Conservation (phyloP, 2,888 invertebrate genomes). For the Nudaria mundana region DNA sequence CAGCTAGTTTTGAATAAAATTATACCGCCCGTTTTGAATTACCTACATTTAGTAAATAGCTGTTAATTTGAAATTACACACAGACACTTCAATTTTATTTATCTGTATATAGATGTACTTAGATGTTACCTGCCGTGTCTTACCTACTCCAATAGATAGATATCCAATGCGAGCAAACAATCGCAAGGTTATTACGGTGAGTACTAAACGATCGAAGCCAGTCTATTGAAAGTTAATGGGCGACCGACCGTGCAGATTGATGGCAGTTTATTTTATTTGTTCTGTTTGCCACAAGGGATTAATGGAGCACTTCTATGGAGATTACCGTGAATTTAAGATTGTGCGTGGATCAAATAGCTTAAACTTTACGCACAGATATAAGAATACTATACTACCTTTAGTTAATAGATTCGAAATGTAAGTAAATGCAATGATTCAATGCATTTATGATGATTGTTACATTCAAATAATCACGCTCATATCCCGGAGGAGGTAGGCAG, state of each 20-base stretch:
- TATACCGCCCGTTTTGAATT: too few species aligned
- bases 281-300: constrained; percentile 43
- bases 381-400: too few species aligned
- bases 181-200: constrained; percentile 59
- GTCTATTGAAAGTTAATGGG: constrained; percentile 69
- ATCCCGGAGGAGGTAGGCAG: too few species aligned
- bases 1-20: too few species aligned
- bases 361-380: too few species aligned
- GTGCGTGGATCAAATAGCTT: not conserved
- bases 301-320: constrained; percentile 24
- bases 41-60: too few species aligned
- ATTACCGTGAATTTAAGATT: constrained; percentile 17
- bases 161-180: constrained; percentile 40
- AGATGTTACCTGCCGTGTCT: constrained; percentile 30
- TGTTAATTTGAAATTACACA: not conserved
- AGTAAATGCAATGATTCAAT: too few species aligned
- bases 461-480: too few species aligned
- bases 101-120: not conserved
- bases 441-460: too few species aligned
- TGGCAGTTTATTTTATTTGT: constrained; percentile 64
- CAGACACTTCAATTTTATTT: too few species aligned
- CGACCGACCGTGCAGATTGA: constrained; percentile 55
- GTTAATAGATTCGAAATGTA: too few species aligned
- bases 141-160: constrained; percentile 32
- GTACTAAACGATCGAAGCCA: constrained; percentile 62